Base-by-base conservation (phyloP, 2,113 vertebrate genomes). In the Ondatra zibethicus region DNA sequence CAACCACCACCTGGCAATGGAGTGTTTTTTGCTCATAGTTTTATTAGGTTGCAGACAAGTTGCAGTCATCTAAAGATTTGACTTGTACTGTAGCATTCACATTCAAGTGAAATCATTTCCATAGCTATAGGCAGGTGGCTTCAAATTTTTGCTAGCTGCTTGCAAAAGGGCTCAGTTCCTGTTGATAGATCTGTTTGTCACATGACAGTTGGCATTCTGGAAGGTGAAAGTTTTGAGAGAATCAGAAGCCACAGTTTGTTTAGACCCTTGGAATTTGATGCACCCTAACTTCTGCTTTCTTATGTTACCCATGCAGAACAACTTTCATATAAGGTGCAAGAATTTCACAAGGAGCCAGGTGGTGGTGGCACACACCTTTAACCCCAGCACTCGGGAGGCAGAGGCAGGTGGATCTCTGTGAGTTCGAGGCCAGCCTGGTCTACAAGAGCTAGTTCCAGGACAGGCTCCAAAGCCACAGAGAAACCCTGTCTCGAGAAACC, bases 121-220 rank as follows among this genome's bases (percentile, higher is more conserved):
- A 55, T 77, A 2, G 85, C n/a, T n/a, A n/a, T n/a, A n/a, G n/a
- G n/a, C 61, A 58, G 76, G n/a, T 66, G 45, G n/a, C 9, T 65
- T 88, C 70, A 58, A 21, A 70, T 70, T n/a, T 72, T 91, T 86
- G 77, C 45, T 94, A 45, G 61, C 23, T 86, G n/a, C 77, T 92
- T 92, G 17, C 4, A 45, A 63, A 84, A 93, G 76, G 21, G 39
- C 39, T 93, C 21, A 58, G 4, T 93, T 84, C 16, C 10, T 77
- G 21, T 91, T 68, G 16, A 19, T 42, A 39, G 29, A n/a, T 8
- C 65, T 76, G 36, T 39, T 92, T 88, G 39, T 42, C 8, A 75
- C 33, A 11, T 81, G 66, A 76, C 16, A 85, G 3, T 61, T 6
- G 14, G 29, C 39, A 86, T 86, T 68, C 11, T 31, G 14, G 39